Base-by-base conservation (phyloP, 2,797 vertebrate species). In the Vireo griseus region DNA sequence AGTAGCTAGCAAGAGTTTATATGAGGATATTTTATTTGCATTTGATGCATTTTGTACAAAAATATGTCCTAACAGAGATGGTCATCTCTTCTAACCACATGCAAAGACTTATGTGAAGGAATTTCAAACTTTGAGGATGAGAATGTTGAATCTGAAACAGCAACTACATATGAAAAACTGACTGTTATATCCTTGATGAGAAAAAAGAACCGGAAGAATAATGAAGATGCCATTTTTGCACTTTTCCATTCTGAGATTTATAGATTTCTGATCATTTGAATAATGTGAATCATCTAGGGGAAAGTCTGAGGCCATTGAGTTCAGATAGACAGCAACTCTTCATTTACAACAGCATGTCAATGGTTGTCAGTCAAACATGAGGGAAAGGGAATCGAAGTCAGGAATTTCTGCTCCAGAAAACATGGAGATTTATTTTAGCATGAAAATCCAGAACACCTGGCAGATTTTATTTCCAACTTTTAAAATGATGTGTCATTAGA, bases 251-350 rank as follows among this genome's bases (percentile, higher is more conserved):
- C 71, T 61, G 63, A 93, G 65, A 67, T 89, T 86, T 88, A 82
- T 57, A 74, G 71, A 91, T 85, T 93, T 89, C 83, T 91, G 71
- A 91, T 82, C 3, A 72, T 79, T 67, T 91, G 80, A 91, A 86
- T 92, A 90, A 77, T 39, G 71, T 77, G 72, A 83, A 90, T 86
- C 29, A 71, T 88, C 67, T 67, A 72, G 39, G 39, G 52, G 29
- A 69, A 95, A 33, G 73, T 93, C 74, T 88, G 81, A 91, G 81
- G 81, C 37, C 71, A 83, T 12, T 57, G 72, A 82, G 74, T 91
- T 96, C 80, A 91, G 50, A 63, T 26, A 90, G 67, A 88, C 77
- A 77, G 54, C 40, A 88, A 94, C 77, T 82, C 52, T 87, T 88
- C 67, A 78, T 94, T 92, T 77, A 87, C n/a, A 74, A 59, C 24